Evolutionary conservation across 2,113 vertebrate species (phyloP).

Genomic region (Chloroceryle aenea): DNA sequence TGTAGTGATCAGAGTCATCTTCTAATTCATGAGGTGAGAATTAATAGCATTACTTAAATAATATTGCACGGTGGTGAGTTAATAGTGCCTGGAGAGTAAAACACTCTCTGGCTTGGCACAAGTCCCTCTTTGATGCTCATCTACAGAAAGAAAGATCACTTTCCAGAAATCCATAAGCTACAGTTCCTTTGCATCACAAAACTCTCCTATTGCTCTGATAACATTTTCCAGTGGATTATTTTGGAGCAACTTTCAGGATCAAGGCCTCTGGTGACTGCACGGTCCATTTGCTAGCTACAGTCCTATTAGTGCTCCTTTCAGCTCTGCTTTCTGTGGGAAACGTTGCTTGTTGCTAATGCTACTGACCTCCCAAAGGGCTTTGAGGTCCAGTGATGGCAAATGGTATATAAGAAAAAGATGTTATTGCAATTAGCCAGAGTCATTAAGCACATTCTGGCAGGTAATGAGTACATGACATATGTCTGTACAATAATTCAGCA

Average conservation of each 20-base stretch:
- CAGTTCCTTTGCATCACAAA: background rate
- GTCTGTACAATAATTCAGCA: background rate
- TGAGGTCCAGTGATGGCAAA: background rate
- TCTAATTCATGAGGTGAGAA: background rate
- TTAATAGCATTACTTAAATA: background rate
- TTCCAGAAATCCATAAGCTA: background rate
- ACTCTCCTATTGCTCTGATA: background rate
- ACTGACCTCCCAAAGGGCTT: background rate
- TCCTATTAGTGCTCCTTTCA: background rate
- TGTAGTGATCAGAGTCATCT: background rate
- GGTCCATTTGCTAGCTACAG: background rate
- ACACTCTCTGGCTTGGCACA: background rate
- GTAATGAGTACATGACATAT: background rate
- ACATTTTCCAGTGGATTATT: constrained; percentile 4
- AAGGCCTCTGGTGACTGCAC: background rate
- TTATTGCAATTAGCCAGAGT: background rate
- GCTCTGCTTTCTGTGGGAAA: constrained; percentile 4
- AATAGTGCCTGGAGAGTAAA: background rate
- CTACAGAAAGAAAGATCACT: background rate
- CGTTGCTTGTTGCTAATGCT: background rate
- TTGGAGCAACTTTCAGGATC: background rate
- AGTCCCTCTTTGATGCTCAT: background rate
- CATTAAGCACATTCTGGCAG: background rate
- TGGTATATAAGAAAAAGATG: background rate
- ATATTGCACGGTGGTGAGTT: background rate